phyloP scores from a whole-genome alignment of 2,888 invertebrate genomes.

The Drosophila greeni region DNA sequence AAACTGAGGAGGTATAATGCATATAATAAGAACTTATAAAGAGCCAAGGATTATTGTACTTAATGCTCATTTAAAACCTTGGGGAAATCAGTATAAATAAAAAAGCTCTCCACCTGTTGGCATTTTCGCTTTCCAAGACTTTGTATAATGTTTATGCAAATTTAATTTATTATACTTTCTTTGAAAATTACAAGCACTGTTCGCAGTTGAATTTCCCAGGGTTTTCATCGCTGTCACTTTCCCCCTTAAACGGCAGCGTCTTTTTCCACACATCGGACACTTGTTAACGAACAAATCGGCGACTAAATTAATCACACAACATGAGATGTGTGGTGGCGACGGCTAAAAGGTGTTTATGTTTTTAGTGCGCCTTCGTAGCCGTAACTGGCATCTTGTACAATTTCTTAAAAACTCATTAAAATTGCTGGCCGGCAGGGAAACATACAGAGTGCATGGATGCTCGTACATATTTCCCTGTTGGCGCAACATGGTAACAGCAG shows the following conservation, averaged over 20 bases:
- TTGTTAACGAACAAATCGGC: constrained; percentile 51
- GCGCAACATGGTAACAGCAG: constrained; percentile 38
- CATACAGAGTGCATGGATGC: constrained; percentile 11
- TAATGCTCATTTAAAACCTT: neutral
- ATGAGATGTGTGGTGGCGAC: constrained; percentile 46
- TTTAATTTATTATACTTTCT: constrained; percentile 11
- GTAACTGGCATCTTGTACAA: constrained; percentile 57
- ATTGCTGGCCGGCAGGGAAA: constrained; percentile 43
- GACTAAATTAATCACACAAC: constrained; percentile 48
- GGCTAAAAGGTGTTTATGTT: constrained; percentile 39
- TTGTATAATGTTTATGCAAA: neutral
- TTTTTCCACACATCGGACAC: constrained; percentile 37
- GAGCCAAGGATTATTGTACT: neutral
- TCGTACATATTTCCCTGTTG: constrained; percentile 35
- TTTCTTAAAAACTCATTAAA: constrained; percentile 71
- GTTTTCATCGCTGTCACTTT: constrained; percentile 28
- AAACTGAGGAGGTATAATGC: constrained; percentile 6
- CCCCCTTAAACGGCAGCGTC: constrained; percentile 29
- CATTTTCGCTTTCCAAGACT: neutral
- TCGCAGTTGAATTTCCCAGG: constrained; percentile 22
- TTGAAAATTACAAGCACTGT: neutral
- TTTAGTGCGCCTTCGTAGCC: constrained; percentile 45
- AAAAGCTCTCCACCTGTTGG: neutral
- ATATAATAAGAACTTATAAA: constrained; percentile 8
- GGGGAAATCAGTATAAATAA: too few species aligned